Base-by-base conservation (phyloP, 2,797 vertebrate genomes). In the Psittacula echo region DNA sequence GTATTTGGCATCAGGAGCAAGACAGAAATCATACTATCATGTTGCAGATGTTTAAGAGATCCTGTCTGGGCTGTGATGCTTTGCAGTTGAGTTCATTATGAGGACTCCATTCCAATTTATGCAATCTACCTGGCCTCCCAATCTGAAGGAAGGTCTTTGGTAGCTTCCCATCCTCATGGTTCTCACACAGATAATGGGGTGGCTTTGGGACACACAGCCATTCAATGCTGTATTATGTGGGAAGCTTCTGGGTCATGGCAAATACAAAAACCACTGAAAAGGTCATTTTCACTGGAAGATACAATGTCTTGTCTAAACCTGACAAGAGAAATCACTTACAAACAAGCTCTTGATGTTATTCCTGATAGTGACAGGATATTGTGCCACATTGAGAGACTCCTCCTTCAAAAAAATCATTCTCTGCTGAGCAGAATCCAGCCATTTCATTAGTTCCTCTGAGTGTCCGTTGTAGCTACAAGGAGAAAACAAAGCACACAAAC, bases 341-440 rank as follows among this genome's bases (percentile, higher is more conserved):
- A 98, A 97, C 90, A 98, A 98, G 44, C 96, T 98, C 51, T 93
- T 92, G 85, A 98, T 98, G 71, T 95, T 97, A 37, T 97, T 96
- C 29, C 97, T 97, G 62, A 98, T 95, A 41, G 97, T 98, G 24
- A 98, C 95, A 90, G 93, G 90, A 82, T 98, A 98, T 86, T 98
- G 97, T 37, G 97, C 96, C 23, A 94, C 97, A 1, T 95, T 95
- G 85, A 97, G 96, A n/a, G 97, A 97, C n/a, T 98, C 97, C 30
- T 96, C 97, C 48, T 97, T 98, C 98, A 98, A 99, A 77, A 66
- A 94, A 72, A 98, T 98, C 67, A 99, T 96, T 42, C 95, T 90
- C 81, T 98, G 98, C 90, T 97, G 98, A 83, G 99, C 98, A 48
- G 94, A 95, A 61, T 94, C 96, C 97, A 99, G 97, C 99, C 99